Conservation (phyloP, 2,113 vertebrate species). For the Thryonomys swinderianus region DNA sequence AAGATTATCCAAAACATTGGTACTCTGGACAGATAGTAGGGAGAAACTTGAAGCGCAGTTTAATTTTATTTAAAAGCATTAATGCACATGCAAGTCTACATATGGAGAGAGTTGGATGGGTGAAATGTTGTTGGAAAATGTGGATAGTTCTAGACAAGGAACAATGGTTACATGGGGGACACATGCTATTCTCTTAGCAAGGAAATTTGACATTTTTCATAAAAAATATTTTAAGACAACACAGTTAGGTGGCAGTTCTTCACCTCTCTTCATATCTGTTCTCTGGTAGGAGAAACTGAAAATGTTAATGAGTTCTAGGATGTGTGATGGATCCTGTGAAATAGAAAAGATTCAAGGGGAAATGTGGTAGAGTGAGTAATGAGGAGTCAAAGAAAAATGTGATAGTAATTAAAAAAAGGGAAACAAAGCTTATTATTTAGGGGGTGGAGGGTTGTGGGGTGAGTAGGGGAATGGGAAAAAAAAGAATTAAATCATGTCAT, state of each 20-base stretch:
- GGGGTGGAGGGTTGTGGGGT: too few species aligned
- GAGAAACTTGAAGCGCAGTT: slow-evolving; percentile 2
- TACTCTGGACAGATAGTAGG: neutral
- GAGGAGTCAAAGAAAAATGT: too few species aligned
- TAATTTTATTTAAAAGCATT: slow-evolving; percentile 40
- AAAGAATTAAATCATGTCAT: too few species aligned
- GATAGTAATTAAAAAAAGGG: too few species aligned
- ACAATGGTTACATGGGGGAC: neutral
- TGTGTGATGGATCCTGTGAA: too few species aligned
- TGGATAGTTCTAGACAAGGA: neutral
- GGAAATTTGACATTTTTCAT: neutral
- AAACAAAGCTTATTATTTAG: too few species aligned
- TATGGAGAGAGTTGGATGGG: neutral
- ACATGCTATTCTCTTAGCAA: neutral
- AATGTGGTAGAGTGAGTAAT: too few species aligned
- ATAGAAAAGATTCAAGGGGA: too few species aligned
- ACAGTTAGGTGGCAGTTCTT: neutral
- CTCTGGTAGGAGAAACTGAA: too few species aligned
- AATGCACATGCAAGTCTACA: neutral
- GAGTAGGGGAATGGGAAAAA: too few species aligned
- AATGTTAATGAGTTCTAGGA: too few species aligned
- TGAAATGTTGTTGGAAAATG: neutral
- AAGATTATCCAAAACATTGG: neutral
- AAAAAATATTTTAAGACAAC: neutral
- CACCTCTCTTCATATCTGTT: neutral